Evolutionary conservation across 1,140 invertebrate genomes (phyloP).

Genomic region (Coelopa frigida): DNA sequence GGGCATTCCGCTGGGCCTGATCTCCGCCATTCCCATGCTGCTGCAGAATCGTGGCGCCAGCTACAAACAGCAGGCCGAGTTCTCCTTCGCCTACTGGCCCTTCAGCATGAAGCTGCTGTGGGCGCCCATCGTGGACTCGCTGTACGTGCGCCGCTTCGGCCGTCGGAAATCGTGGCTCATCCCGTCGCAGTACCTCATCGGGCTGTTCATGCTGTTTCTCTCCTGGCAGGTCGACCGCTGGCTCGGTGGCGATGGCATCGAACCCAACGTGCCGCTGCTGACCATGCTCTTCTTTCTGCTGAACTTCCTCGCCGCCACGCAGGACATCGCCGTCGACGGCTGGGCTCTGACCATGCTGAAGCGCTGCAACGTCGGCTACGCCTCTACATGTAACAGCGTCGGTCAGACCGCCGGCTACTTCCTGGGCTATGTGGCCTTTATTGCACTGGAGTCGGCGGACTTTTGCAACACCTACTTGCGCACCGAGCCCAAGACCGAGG

Average conservation of each 20-base stretch:
- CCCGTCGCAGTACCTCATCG: slow-evolving; percentile 77
- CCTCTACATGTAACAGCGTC: slow-evolving; percentile 97
- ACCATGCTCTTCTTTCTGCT: slow-evolving; percentile 84
- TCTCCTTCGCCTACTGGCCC: slow-evolving; percentile 97
- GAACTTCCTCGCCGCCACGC: slow-evolving; percentile 95
- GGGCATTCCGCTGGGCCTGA: slow-evolving; percentile 92
- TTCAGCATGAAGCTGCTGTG: slow-evolving; percentile 96
- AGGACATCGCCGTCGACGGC: slow-evolving; percentile 99
- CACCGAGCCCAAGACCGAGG: slow-evolving; percentile 56
- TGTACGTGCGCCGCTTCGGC: slow-evolving; percentile 78
- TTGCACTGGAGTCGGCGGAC: slow-evolving; percentile 92
- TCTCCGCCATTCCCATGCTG: slow-evolving; percentile 89
- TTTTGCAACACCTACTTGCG: slow-evolving; percentile 94
- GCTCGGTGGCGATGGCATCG: slow-evolving; percentile 56
- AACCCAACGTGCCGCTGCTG: slow-evolving; percentile 74
- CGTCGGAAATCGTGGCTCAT: slow-evolving; percentile 96
- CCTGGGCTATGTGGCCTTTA: slow-evolving; percentile 93
- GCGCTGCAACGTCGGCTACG: slow-evolving; percentile 95
- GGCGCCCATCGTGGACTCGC: slow-evolving; percentile 95
- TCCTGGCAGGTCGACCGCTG: slow-evolving; percentile 67
- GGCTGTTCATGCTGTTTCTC: slow-evolving; percentile 77
- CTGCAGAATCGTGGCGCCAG: slow-evolving; percentile 84
- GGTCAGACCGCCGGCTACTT: slow-evolving; percentile 98
- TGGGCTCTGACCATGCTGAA: slow-evolving; percentile 99
- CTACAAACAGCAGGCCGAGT: slow-evolving; percentile 94